Evolutionary conservation across 1,140 invertebrate species (phyloP).

Genomic region (Drosophila pectinifera): DNA sequence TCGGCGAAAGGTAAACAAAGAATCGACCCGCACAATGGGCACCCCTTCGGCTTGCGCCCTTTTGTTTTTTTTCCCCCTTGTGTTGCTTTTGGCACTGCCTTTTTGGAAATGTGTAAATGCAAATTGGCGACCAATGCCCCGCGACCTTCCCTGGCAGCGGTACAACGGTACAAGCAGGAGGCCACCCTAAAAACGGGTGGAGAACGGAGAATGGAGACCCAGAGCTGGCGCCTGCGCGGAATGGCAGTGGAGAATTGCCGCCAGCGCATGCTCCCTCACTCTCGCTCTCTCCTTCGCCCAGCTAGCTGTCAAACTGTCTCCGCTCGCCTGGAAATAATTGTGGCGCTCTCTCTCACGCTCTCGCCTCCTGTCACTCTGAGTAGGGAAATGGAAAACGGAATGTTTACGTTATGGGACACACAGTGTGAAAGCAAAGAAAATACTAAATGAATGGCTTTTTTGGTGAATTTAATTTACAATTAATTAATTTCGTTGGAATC

Average conservation of each 20-base stretch:
- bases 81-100: conserved; percentile 52
- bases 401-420: conserved; percentile 72
- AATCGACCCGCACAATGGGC: conserved; percentile 50
- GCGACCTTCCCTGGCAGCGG: conserved; percentile 40
- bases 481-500: not conserved
- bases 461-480: not conserved
- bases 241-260: conserved; percentile 51
- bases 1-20: conserved; percentile 76
- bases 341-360: conserved; percentile 4
- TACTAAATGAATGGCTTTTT: not conserved
- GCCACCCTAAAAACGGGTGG: conserved; percentile 11
- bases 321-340: conserved; percentile 44
- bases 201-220: conserved; percentile 31
- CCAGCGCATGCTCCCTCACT: conserved; percentile 27
- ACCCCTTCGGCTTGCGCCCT: conserved; percentile 10
- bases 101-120: conserved; percentile 52
- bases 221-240: conserved; percentile 57
- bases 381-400: conserved; percentile 53
- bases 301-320: conserved; percentile 2
- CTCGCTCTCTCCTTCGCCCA: conserved; percentile 2
- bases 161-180: conserved; percentile 30
- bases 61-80: not conserved
- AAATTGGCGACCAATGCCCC: conserved; percentile 30
- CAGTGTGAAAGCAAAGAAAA: conserved; percentile 27
- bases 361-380: conserved; percentile 30